Percentiles rank a stretch among this genome's conserved stretches.
Conservation (phyloP, 2,888 invertebrate species). For the Rhagium mordax region DNA sequence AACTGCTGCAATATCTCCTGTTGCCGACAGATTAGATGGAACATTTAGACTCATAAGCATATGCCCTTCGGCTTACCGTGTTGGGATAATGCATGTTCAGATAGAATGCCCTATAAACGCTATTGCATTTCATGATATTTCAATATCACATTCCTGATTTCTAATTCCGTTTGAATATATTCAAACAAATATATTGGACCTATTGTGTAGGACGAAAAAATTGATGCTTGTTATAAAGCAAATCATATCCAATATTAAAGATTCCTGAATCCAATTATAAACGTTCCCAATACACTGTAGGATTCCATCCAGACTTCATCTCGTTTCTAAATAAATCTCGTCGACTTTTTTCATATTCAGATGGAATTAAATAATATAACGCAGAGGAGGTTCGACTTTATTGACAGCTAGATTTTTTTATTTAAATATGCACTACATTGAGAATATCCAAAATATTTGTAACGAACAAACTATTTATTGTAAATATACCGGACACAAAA, state of each 20-base stretch:
- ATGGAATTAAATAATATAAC: background rate
- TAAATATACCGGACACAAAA: no score
- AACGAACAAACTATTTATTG: no score
- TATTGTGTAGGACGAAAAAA: background rate
- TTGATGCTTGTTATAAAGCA: background rate
- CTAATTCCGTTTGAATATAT: conserved; percentile 1
- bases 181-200: background rate
- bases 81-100: conserved; percentile 37
- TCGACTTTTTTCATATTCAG: background rate
- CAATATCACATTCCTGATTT: conserved; percentile 34
- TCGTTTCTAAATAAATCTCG: background rate
- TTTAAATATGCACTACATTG: no score
- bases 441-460: no score
- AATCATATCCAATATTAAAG: background rate
- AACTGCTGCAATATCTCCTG: conserved; percentile 66
- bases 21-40: conserved; percentile 62
- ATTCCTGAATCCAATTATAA: background rate
- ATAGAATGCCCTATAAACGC: conserved; percentile 32
- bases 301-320: background rate
- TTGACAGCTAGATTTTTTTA: background rate
- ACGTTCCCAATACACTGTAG: background rate
- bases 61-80: conserved; percentile 51
- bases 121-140: conserved; percentile 34
- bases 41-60: conserved; percentile 60
- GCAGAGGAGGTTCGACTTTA: background rate